Evolutionary conservation across 2,888 invertebrate species (phyloP), one percentile per base, ranked within the genome.

Genomic region (Drosophila prolongata): DNA sequence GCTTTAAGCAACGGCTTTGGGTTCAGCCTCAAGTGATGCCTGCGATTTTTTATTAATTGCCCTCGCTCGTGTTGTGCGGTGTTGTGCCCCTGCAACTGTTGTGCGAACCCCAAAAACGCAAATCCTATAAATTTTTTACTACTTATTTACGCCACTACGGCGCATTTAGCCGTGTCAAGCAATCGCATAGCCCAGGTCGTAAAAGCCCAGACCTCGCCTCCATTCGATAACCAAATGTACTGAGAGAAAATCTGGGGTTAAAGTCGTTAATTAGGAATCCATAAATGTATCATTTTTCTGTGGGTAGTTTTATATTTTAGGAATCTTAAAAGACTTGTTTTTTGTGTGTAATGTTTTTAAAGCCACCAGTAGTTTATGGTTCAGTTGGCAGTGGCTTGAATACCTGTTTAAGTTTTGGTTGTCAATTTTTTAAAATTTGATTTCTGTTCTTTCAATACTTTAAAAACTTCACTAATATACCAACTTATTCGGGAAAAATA

Each of bases 71-170:
- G 62, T 76, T 80, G 76, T 76, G 76, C 71, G 69, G 6, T 78
- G 62, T 76, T 80, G 76, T 76, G 76, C 76, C 69, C 69, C 30
- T 73, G 89, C 83, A 88, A 86, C 83, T 86, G 87, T 79, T 83
- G 77, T 75, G 52, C 52, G 44, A 60, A 40, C 54, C 56, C 49
- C 47, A 57, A 62, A 66, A 67, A 62, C 74, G 55, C 67, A 82
- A 85, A 86, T 84, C 89, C 81, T 84, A 89, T 86, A 89, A 87
- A 89, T 87, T 85, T 85, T 89, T 87, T 87, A 89, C 87, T 88
- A 86, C 87, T 87, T 89, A 89, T 87, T 87, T 87, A 88, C 89
- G 87, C 86, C 79, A 79, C 89, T 83, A 79, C 83, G 79, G 89
- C 80, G 83, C 83, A 89, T 86, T 82, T 88, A 86, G 89, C 79